Base-by-base conservation (phyloP, 2,797 vertebrate genomes). In the Lithobates sylvaticus region DNA sequence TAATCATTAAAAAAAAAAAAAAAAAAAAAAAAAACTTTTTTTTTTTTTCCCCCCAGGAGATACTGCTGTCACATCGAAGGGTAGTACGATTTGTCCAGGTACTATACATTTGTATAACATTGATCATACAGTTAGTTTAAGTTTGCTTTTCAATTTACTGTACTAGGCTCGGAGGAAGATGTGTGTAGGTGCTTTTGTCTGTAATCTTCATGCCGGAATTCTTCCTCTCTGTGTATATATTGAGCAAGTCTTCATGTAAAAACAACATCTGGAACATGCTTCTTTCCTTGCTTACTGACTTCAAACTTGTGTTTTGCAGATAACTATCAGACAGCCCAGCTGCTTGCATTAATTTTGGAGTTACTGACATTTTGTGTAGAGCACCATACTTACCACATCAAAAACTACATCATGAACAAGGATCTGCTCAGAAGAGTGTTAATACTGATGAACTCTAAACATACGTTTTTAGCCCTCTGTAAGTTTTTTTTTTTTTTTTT, bases 381-480 rank as follows among this genome's bases (percentile, higher is more conserved):
- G 89, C 98, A 99, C 89, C 98, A 99, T 91, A 98, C 98, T 0
- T 99, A 99, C 76, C 98, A 99, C 94, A 99, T 99, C 92, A 99
- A 99, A 94, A 99, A 98, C 89, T 99, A 99, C 93, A 99, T 99
- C 88, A 99, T 99, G 98, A 99, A 98, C 91, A 99, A 97, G 93
- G 98, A 99, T 91, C 94, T 99, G 90, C 95, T 99, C 88, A 95
- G 98, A 90, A 96, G 98, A 94, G 98, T 99, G 1, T 93, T 99
- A 90, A 96, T 98, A 84, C 96, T 99, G 90, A 99, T 99, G 98
- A 99, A 99, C 93, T 99, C 98, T n/a, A 99, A 98, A 91, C 98
- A 99, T 92, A 98, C 98, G 0, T 99, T 99, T 92, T 94, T 99
- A 75, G 98, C 98, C 67, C 95, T 99, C 88, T 99, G 98, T 99